These are phyloP conservation scores for Epinotia demarniana DNA, from an alignment of 2,888 invertebrate species.

Conservation along the genomic window DNA sequence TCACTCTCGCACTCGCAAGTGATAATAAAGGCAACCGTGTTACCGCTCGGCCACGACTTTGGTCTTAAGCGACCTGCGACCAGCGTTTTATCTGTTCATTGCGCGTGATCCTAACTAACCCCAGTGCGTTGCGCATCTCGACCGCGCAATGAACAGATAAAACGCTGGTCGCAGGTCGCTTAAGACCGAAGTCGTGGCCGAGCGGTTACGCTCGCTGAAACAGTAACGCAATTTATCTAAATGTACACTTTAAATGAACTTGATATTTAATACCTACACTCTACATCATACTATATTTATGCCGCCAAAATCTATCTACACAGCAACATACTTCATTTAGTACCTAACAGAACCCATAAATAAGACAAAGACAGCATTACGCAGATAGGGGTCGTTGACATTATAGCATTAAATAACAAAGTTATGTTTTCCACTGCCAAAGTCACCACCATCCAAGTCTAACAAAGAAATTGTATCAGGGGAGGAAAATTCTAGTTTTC, in stretches of 20 bases:
- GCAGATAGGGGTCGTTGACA: conserved; percentile 50
- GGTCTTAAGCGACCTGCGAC: no score
- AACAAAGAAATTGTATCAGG: not conserved
- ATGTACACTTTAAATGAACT: not conserved
- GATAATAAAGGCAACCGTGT: no score
- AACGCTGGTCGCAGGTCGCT: no score
- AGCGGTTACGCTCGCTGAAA: no score
- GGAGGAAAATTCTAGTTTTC: not conserved
- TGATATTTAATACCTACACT: not conserved
- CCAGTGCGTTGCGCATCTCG: no score
- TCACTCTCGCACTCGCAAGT: no score
- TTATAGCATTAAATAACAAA: conserved; percentile 42
- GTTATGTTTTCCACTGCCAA: not conserved
- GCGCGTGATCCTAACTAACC: no score
- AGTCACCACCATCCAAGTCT: not conserved
- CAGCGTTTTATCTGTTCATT: no score
- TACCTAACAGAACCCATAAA: conserved; percentile 12
- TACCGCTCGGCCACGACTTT: no score
- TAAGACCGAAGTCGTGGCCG: no score
- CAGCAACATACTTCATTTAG: not conserved
- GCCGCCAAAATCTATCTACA: not conserved
- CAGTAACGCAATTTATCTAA: no score
- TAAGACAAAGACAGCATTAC: conserved; percentile 32
- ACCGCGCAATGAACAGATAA: no score
- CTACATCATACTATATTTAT: not conserved